Base-by-base conservation (phyloP, 1,140 invertebrate species). In the Drosophila oshimai region DNA sequence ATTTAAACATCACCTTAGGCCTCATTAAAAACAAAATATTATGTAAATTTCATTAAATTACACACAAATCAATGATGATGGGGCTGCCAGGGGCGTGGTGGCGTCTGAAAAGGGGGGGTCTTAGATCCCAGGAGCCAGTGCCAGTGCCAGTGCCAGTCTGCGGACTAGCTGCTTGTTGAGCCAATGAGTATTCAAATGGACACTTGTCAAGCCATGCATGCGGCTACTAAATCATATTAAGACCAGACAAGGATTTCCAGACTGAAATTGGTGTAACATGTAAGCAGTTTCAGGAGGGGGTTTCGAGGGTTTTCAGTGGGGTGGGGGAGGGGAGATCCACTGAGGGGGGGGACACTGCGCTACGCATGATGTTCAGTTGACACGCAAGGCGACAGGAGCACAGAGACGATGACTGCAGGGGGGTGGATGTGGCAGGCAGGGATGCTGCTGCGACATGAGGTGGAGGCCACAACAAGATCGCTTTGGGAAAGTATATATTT, bases 101-200 rank as follows among this genome's bases (percentile, higher is more conserved):
- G 50, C 6, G 9, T 12, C 20, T 18, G n/a, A 3, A n/a, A 18
- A 6, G 18, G 62, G n/a, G 31, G 39, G 31, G 9, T 18, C 34
- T 39, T 22, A 50, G 33, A 49, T 64, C 58, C 42, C 54, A 49
- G 73, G 26, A 61, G 62, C 49, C 36, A 29, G 13, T n/a, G 47
- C 49, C 49, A 3, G 36, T 6, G 42, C 46, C 31, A 4, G 50
- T 53, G 68, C 69, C 39, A 47, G 62, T 53, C 67, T 34, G 39
- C 26, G 37, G 36, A 36, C 67, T 33, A 15, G 37, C 57, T 62
- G 60, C 81, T 87, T 87, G 81, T 87, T 87, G 81, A 89, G 74
- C 87, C 88, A 89, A 87, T 89, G 88, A 89, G 87, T 89, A 89
- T 89, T 89, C 88, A 89, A 89, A 89, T 89, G 88, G 87, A 89